Base-by-base conservation (phyloP, 2,797 vertebrate species). In the Salmo trutta region DNA sequence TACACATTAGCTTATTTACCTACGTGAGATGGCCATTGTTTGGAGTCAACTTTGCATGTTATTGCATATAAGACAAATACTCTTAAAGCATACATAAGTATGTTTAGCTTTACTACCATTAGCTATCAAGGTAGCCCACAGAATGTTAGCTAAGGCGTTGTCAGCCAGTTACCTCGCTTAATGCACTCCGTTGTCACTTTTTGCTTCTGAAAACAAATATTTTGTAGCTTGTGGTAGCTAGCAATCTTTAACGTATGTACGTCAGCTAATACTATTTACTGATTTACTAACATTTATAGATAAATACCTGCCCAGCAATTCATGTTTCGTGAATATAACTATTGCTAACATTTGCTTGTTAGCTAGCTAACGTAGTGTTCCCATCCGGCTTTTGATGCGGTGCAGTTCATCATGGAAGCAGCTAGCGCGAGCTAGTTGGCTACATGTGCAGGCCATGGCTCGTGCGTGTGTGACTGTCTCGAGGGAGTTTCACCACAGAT, bases 91-190 rank as follows among this genome's bases (percentile, higher is more conserved):
- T 51, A 75, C 70, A 67, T 73, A 69, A 75, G n/a, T 15, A 75
- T 68, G 78, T 15, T 74, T 77, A 5, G 59, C 53, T 68, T 2
- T 64, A 74, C 59, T 41, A 31, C 76, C 3, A 67, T 68, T 77
- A 71, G 68, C 80, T 74, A 76, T 69, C 64, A 33, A 17, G 52
- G 59, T 75, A 77, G 84, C 88, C 12, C 85, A 27, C 77, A 33
- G 77, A 88, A 59, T 83, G 87, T 88, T 91, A 92, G 16, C 90
- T 53, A 92, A 93, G 93, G 93, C 93, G 93, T 94, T 91, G 92
- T 91, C 91, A 91, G 51, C 19, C 75, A 72, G 81, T 85, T 89
- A 86, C 87, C 90, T 92, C 87, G 90, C 88, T 24, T 84, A 51
- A 74, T 59, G 87, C 47, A 79, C 71, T 93, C 91, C 90, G 90